Evolutionary conservation across 2,113 vertebrate species (phyloP), one percentile per base, ranked within the genome.

Genomic region (Pelvicachromis taeniatus): DNA sequence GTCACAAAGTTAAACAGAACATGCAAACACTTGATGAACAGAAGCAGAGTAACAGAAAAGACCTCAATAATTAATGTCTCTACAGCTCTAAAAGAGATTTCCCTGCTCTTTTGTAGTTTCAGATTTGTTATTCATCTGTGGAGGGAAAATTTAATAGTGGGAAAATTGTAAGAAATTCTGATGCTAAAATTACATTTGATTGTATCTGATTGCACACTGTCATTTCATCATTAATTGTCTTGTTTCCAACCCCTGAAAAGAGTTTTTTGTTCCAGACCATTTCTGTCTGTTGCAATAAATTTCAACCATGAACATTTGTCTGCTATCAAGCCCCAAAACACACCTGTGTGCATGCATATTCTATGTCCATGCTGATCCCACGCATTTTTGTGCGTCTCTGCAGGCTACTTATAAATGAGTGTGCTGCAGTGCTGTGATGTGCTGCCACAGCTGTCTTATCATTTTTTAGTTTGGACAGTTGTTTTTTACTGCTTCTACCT

Each of bases 391-490:
- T 2, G 21, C 52, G 10, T 85, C 84, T 92, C 88, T 86, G 81
- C 48, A 50, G 85, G 85, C 78, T 35, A 82, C 54, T 70, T 80
- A 79, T 54, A 87, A 90, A 86, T 78, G 86, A 88, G 45, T 17
- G 26, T 19, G 50, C 59, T 23, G 65, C 9, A 9, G 7, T 35
- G 79, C 42, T 85, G 78, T 75, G 80, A 80, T 58, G 78, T 21
- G 53, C 70, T 77, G 85, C 80, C 86, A 88, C 82, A 73, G 84
- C 80, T 89, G 93, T 88, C 81, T 65, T 58, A 85, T 87, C 86
- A 40, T 75, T 78, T 54, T 83, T 82, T 77, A 81, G 58, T 73
- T 45, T 50, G 33, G 82, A 80, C 81, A 81, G 70, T 52, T 82
- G 21, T 50, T 83, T 88, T 82, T 86, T 87, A 52, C 26, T 50